Evolutionary conservation across 1,140 invertebrate species (phyloP).

Genomic region (Papilio aristodemus): DNA sequence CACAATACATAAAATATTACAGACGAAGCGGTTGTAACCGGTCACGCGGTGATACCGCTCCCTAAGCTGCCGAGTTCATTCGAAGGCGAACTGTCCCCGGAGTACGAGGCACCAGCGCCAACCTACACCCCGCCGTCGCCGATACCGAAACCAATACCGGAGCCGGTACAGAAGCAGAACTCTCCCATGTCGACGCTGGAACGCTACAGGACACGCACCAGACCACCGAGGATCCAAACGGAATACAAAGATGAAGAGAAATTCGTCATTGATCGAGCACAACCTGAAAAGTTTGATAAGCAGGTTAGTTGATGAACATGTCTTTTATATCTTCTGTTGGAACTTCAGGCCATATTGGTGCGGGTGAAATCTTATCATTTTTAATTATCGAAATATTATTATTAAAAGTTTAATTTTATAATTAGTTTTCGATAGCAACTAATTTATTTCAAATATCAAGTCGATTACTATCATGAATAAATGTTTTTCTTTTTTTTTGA

Average conservation of each 20-base stretch:
- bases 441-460: too few species aligned
- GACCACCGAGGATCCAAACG: slow-evolving; percentile 63
- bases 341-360: too few species aligned
- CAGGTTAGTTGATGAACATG: slow-evolving; percentile 55
- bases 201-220: slow-evolving; percentile 67
- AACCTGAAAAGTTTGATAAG: slow-evolving; percentile 75
- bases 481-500: too few species aligned
- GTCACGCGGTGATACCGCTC: slow-evolving; percentile 77
- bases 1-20: too few species aligned
- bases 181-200: slow-evolving; percentile 73
- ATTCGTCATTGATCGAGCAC: slow-evolving; percentile 71
- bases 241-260: slow-evolving; percentile 76
- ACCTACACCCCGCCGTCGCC: slow-evolving; percentile 63
- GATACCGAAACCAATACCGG: slow-evolving; percentile 46
- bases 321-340: too few species aligned
- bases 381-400: too few species aligned
- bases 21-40: slow-evolving; percentile 79
- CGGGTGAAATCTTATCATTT: too few species aligned
- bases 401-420: too few species aligned
- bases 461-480: too few species aligned
- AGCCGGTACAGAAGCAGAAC: slow-evolving; percentile 46
- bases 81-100: slow-evolving; percentile 61
- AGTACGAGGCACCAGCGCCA: slow-evolving; percentile 53
- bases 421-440: too few species aligned
- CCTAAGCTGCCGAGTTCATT: slow-evolving; percentile 78